Conservation (phyloP, 53 echinoderm and acorn worm species). For the Echinometra lucunter region DNA sequence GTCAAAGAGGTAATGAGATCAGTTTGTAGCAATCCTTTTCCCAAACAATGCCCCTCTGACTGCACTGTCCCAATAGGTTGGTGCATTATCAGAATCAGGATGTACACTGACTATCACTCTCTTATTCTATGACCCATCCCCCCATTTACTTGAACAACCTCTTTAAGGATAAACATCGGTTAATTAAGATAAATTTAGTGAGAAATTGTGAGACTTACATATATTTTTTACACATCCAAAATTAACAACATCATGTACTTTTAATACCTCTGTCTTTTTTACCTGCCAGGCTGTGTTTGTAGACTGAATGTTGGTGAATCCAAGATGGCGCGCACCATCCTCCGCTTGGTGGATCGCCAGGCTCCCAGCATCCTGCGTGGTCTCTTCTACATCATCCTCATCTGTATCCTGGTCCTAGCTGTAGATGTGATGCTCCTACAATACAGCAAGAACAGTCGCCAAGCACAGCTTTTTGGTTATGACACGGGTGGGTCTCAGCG, state of each 20-base stretch:
- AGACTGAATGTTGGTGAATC: background rate
- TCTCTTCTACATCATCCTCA: slow-evolving; percentile 70
- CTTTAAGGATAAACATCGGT: background rate
- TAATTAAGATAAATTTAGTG: too few relatives aligned
- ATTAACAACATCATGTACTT: too few relatives aligned
- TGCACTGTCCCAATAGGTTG: too few relatives aligned
- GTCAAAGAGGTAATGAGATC: background rate
- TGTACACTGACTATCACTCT: too few relatives aligned
- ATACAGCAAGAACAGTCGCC: slow-evolving; percentile 50
- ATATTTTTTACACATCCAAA: too few relatives aligned
- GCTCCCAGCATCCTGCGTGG: slow-evolving; percentile 61
- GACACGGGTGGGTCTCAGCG: background rate
- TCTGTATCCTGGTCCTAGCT: slow-evolving; percentile 74
- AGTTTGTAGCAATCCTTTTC: background rate
- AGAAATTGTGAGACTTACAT: too few relatives aligned
- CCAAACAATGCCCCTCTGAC: too few relatives aligned
- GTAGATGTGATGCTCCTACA: slow-evolving; percentile 71
- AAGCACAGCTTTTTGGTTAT: background rate
- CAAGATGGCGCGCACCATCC: slow-evolving; percentile 29
- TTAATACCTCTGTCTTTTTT: too few relatives aligned
- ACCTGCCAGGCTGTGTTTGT: background rate
- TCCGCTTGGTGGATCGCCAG: slow-evolving; percentile 58
- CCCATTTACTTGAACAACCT: background rate
- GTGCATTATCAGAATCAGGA: too few relatives aligned
- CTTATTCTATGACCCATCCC: background rate